These are phyloP conservation scores for Corella eumyota DNA, from an alignment of 23 tunicate genomes.

Conservation along the genomic window DNA sequence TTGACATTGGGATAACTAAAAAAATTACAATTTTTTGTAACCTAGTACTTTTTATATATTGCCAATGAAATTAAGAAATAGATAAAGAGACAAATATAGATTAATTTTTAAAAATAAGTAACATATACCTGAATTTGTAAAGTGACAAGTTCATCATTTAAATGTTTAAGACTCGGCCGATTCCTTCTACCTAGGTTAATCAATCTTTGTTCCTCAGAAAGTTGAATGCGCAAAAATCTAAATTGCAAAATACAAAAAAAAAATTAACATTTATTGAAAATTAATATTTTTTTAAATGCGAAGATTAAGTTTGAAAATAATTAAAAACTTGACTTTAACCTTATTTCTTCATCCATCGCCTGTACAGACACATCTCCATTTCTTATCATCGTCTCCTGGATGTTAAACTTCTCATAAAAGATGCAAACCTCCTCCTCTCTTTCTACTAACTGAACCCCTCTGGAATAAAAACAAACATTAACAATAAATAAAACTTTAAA, in stretches of 20 bases:
- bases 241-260: too few relatives aligned
- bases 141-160: constrained; percentile 72
- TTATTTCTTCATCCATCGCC: constrained; percentile 76
- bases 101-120: too few relatives aligned
- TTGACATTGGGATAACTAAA: constrained; percentile 88
- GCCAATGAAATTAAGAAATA: too few relatives aligned
- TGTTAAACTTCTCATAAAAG: constrained; percentile 87
- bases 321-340: constrained; percentile 35
- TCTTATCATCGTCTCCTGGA: constrained; percentile 86
- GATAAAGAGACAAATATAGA: too few relatives aligned
- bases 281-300: too few relatives aligned
- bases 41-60: too few relatives aligned
- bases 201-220: constrained; percentile 63
- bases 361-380: constrained; percentile 83
- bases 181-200: constrained; percentile 67
- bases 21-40: too few relatives aligned
- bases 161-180: constrained; percentile 57
- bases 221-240: constrained; percentile 67
- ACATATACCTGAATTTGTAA: constrained; percentile 89
- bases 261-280: too few relatives aligned
- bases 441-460: constrained; percentile 96
- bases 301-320: too few relatives aligned
- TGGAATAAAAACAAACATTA: constrained; percentile 5
- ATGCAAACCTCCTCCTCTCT: constrained; percentile 97
- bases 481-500: too few relatives aligned